Percentiles rank a stretch among this genome's conserved stretches.
Conservation (phyloP, 2,888 invertebrate species). For the Synergus japonicus region DNA sequence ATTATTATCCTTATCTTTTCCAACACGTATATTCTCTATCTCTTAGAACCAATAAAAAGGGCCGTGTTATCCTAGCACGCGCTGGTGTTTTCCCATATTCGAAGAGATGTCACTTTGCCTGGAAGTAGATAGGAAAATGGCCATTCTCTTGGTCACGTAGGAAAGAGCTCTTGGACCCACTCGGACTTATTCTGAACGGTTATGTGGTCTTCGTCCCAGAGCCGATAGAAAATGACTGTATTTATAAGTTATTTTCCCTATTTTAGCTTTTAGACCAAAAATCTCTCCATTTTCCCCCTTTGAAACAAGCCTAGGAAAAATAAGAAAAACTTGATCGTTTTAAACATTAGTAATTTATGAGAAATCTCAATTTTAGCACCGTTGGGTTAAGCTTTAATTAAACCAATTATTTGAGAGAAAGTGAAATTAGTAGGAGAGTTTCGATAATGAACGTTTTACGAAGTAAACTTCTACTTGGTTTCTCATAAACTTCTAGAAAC, state of each 20-base stretch:
- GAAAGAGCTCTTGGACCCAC: constrained; percentile 12
- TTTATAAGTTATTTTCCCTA: neutral
- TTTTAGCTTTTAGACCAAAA: neutral
- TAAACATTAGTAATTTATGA: no score
- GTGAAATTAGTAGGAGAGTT: neutral
- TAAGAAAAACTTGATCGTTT: no score
- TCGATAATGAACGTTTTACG: constrained; percentile 8
- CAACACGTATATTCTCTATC: constrained; percentile 31
- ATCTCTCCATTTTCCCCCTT: neutral
- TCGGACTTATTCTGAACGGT: constrained; percentile 2
- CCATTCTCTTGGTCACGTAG: constrained; percentile 34
- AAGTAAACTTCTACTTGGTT: constrained; percentile 3
- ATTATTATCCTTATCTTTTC: constrained; percentile 22
- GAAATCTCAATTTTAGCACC: no score
- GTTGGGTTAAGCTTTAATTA: no score
- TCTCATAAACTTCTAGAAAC: constrained; percentile 3
- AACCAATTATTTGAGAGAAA: no score
- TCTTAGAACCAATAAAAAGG: constrained; percentile 50
- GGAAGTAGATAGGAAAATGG: constrained; percentile 45
- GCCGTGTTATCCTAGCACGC: constrained; percentile 61
- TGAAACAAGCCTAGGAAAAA: neutral
- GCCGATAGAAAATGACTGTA: neutral
- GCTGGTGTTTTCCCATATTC: constrained; percentile 63
- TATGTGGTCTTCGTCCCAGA: neutral
- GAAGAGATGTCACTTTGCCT: constrained; percentile 58